These are phyloP conservation scores for Mesoclemmys tuberculata DNA, from an alignment of 2,113 vertebrate genomes.

Conservation along the genomic window DNA sequence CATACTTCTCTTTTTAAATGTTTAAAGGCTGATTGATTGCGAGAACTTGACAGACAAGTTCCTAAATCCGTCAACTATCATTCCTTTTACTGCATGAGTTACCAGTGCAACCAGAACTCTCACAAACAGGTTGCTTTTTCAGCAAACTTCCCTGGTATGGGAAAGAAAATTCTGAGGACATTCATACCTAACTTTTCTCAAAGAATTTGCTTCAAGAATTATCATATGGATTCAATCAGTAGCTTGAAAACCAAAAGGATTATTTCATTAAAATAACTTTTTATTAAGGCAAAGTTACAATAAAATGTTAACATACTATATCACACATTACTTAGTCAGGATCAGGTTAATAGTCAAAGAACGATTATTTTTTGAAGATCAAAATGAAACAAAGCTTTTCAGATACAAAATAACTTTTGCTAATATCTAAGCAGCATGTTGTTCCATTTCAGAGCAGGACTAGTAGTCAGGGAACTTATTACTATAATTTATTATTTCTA, in stretches of 20 bases:
- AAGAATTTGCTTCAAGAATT: neutral
- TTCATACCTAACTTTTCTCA: neutral
- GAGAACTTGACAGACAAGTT: neutral
- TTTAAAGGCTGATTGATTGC: neutral
- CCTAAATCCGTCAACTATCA: neutral
- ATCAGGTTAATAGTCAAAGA: neutral
- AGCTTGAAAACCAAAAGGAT: neutral
- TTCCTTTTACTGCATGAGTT: neutral
- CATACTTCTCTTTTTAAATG: neutral
- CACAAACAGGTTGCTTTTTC: neutral
- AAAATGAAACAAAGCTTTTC: neutral
- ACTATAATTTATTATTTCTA: neutral
- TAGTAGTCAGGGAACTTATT: neutral
- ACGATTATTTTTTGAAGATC: neutral
- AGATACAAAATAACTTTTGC: neutral
- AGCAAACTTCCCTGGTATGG: neutral
- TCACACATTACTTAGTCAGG: neutral
- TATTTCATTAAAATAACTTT: neutral
- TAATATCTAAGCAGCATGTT: neutral
- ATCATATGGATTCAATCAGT: neutral
- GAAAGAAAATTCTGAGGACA: neutral
- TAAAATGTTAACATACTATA: neutral
- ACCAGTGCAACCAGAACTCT: neutral
- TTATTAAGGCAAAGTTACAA: neutral
- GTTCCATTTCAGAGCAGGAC: neutral